Base-by-base conservation (phyloP, 1,140 invertebrate genomes). In the Trichonephila clavipes region DNA sequence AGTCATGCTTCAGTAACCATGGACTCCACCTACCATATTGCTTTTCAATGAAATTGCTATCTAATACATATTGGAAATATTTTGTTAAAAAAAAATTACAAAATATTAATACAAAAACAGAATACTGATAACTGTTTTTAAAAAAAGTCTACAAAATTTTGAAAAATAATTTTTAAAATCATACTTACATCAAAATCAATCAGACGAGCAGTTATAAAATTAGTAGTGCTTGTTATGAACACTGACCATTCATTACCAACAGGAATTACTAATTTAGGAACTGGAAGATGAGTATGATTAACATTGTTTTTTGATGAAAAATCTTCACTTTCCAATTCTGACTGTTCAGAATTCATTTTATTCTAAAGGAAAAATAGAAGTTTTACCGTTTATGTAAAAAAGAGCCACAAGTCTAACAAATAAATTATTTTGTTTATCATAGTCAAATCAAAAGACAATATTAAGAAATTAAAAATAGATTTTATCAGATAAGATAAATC, bases 151-250 rank as follows among this genome's bases (percentile, higher is more conserved):
- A n/a, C 0, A 24, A 69, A 69, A 69, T 24, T 28, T 14, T 69
- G 4, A n/a, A 66, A 66, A 66, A n/a, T 3, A n/a, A 40, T 40
- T 28, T 28, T 59, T 44, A 66, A 51, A 44, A 44, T 21, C 21
- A 88, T n/a, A 93, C 92, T 93, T 51, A 93, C 92, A 81, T 83
- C 77, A 93, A 64, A 44, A 28, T 93, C 92, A 24, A 93, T 51
- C 8, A 93, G 51, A n/a, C 92, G 83, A 44, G 92, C 92, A 62
- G 86, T 16, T 16, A 93, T n/a, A 16, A 14, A 28, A 61, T 51
- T 66, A 44, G n/a, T 58, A 62, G 69, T 40, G 28, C 44, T 34
- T 18, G 64, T 72, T 64, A 93, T 82, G 19, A 81, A 93, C 7
- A 93, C 66, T n/a, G 12, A 10, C 92, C 92, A 93, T 77, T 88